phyloP scores from a whole-genome alignment of 2,888 invertebrate species.

The Caenorhabditis plicata region DNA sequence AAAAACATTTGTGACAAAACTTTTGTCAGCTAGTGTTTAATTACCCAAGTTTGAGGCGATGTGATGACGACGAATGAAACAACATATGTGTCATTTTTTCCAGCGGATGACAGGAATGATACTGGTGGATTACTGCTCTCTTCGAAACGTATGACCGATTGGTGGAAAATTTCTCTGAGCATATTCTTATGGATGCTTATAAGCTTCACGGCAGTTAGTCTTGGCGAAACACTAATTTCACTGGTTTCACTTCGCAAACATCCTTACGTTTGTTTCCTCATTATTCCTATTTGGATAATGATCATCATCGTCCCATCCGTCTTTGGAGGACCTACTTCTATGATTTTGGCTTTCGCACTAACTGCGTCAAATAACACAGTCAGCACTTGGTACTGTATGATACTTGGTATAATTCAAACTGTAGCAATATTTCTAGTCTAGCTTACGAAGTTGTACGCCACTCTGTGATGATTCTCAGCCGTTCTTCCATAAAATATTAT shows the following conservation, averaged over 20 bases:
- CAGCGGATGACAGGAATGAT: no score
- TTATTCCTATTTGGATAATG: conserved; percentile 39
- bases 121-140: conserved; percentile 42
- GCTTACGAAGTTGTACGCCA: conserved; percentile 50
- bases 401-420: conserved; percentile 54
- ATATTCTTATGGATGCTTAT: conserved; percentile 57
- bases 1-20: no score
- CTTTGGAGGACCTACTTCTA: conserved; percentile 43
- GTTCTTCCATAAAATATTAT: no score
- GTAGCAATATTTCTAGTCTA: conserved; percentile 46
- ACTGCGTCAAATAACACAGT: conserved; percentile 39
- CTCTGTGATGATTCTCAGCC: no score
- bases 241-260: conserved; percentile 54
- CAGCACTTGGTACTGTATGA: conserved; percentile 49
- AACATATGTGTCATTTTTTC: no score
- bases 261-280: conserved; percentile 43
- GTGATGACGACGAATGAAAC: no score
- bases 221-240: conserved; percentile 44
- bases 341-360: conserved; percentile 39
- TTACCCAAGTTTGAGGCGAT: no score
- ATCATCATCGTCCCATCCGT: conserved; percentile 37
- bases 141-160: conserved; percentile 36
- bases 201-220: conserved; percentile 27
- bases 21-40: no score
- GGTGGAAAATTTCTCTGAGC: conserved; percentile 52